Evolutionary conservation across 2,113 vertebrate species (phyloP), one percentile per base, ranked within the genome.

Genomic region (Megaceryle torquata): DNA sequence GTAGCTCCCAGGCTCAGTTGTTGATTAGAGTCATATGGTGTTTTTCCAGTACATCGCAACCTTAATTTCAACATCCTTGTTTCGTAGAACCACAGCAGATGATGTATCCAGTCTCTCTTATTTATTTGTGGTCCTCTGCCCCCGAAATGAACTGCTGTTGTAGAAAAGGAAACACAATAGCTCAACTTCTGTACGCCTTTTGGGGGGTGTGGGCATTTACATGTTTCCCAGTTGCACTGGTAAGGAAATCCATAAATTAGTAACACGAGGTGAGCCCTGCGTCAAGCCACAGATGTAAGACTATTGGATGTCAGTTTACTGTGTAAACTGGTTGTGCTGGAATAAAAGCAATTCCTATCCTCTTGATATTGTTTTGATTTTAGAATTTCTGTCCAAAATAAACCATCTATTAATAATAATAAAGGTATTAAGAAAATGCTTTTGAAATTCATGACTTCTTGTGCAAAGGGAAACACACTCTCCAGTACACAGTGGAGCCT

Each of bases 1-100:
- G 94, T 72, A 93, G 96, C 96, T 95, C 57, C 89, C 93, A 95
- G 96, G 93, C 94, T 96, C 70, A 6, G 70, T 15, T 91, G 93
- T 92, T 95, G 93, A 97, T 97, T 82, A 43, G 89, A 89, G 94
- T 95, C 93, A 92, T 71, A 74, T 76, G 95, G 94, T 95, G 93
- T 95, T 96, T 91, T 94, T 94, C 89, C 95, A 95, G 89, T 6
- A 41, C 89, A 16, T 92, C 1, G 3, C 94, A 91, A 77, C 81
- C 94, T 85, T 94, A 9, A 33, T 96, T 95, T 95, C 93, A 19
- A 91, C 96, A 95, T 91, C 86, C 91, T 71, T 9, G 65, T 92
- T 92, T 79, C 29, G 0, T 60, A n/a, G 15, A 87, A 87, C 67
- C 84, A 67, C 91, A 72, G 13, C 75, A 87, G 82, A 89, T 69